Base-by-base conservation (phyloP, 2,797 vertebrate genomes). In the Luscinia megarhynchos region DNA sequence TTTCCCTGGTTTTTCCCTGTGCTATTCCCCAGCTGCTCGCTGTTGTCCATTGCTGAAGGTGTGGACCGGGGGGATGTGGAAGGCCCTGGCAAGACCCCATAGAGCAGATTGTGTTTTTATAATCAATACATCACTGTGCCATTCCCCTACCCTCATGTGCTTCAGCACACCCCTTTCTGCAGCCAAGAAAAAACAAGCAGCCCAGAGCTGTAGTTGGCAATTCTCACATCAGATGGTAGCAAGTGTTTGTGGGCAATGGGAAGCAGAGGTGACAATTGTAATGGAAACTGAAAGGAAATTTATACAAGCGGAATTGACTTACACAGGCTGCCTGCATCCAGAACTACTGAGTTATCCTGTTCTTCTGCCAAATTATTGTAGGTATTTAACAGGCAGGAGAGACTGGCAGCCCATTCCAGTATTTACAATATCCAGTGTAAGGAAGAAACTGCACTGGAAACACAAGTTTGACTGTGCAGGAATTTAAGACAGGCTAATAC, bases 191-290 rank as follows among this genome's bases (percentile, higher is more conserved):
- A 89, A 76, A 61, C 55, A 93, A 32, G 54, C 58, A 95, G 85
- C 76, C 70, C 77, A 45, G 63, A 94, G 73, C 86, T 40, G 32
- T 74, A 79, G 30, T 17, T 75, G 64, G 72, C 77, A 93, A 68
- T 67, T 91, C 45, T 88, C 91, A 72, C 59, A 67, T 88, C 83
- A 95, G 90, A 94, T 93, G 90, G 83, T 82, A 90, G 29, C 70
- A 54, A 75, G 64, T 83, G 67, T 62, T 21, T 88, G 70, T 54
- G 79, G 69, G 87, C 87, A 90, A 73, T 12, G 11, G 59, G 46
- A 90, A 93, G 82, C 74, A 64, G 87, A 86, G 63, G 59, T 84
- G 64, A 84, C 53, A 63, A 45, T 61, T 89, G 40, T 30, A 77
- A 68, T 22, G 59, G 73, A 81, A 94, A 75, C 54, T 62, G 46